Percentiles rank a stretch among this genome's conserved stretches.
phyloP scores from a whole-genome alignment of 1,140 invertebrate species.

The Sinella curviseta region DNA sequence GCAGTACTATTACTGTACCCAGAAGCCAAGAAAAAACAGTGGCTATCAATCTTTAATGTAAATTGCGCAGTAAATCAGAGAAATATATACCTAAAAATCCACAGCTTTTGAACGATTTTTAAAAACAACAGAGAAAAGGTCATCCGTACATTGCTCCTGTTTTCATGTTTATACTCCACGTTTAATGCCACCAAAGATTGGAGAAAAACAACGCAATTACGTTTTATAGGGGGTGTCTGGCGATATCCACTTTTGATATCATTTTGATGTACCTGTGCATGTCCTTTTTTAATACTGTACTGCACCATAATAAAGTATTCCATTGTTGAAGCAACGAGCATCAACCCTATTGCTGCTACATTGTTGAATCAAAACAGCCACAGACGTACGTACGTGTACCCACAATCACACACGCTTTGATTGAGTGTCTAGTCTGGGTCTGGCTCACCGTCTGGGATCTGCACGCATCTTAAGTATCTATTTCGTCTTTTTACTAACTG shows the following conservation, averaged over 20 bases:
- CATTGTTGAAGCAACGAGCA: not conserved
- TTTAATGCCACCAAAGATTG: not conserved
- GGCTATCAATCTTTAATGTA: too few species aligned
- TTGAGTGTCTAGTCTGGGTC: not conserved
- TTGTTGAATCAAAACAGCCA: not conserved
- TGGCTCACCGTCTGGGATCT: not conserved
- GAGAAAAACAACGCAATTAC: conserved; percentile 1
- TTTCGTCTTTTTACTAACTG: not conserved
- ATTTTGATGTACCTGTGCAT: not conserved
- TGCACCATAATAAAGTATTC: not conserved
- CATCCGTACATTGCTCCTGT: not conserved
- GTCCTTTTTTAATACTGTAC: not conserved
- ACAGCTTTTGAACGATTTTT: not conserved
- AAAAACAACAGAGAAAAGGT: not conserved
- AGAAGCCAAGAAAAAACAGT: too few species aligned
- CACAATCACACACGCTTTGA: not conserved
- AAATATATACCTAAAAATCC: not conserved
- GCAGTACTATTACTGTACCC: too few species aligned
- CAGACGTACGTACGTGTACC: not conserved
- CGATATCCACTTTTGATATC: conserved; percentile 3
- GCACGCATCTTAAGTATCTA: not conserved
- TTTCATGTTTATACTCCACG: not conserved
- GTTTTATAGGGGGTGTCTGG: not conserved
- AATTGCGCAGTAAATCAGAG: not conserved
- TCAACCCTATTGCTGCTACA: not conserved